Conservation (phyloP, 2,888 invertebrate species). For the Callyntrura sp. region DNA sequence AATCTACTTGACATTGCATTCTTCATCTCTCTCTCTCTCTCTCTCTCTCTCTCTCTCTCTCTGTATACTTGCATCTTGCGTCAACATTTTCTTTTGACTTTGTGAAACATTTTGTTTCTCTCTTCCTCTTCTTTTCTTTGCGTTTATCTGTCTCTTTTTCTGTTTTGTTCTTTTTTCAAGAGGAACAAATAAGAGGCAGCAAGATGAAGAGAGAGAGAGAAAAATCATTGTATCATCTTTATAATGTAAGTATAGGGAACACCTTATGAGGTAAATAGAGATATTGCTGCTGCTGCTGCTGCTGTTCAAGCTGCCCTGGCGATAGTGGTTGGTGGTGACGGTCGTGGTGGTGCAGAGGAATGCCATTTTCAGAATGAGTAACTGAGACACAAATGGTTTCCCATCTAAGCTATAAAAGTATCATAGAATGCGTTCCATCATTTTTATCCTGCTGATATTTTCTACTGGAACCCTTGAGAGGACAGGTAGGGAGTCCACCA, state of each 20-base stretch:
- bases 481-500: constrained; percentile 75
- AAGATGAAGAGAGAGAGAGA: constrained; percentile 18
- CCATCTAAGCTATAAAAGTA: constrained; percentile 64
- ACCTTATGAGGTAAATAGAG: constrained; percentile 75
- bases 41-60: too few relatives aligned
- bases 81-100: constrained; percentile 53
- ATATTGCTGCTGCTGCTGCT: constrained; percentile 41
- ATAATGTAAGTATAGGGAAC: constrained; percentile 43
- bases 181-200: not conserved
- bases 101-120: constrained; percentile 13
- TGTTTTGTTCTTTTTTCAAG: constrained; percentile 55
- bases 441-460: constrained; percentile 46
- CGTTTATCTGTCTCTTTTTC: constrained; percentile 12
- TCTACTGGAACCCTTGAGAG: constrained; percentile 75
- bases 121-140: not conserved
- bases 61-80: constrained; percentile 27
- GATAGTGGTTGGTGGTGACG: constrained; percentile 42
- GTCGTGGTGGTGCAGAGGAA: constrained; percentile 62
- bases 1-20: constrained; percentile 68
- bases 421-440: constrained; percentile 57
- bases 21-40: constrained; percentile 21
- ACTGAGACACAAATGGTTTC: constrained; percentile 75
- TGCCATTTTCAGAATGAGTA: constrained; percentile 76
- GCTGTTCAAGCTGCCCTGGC: constrained; percentile 24
- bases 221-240: constrained; percentile 39